phyloP scores from a whole-genome alignment of 1,140 invertebrate species.

The Trichogramma pretiosum region DNA sequence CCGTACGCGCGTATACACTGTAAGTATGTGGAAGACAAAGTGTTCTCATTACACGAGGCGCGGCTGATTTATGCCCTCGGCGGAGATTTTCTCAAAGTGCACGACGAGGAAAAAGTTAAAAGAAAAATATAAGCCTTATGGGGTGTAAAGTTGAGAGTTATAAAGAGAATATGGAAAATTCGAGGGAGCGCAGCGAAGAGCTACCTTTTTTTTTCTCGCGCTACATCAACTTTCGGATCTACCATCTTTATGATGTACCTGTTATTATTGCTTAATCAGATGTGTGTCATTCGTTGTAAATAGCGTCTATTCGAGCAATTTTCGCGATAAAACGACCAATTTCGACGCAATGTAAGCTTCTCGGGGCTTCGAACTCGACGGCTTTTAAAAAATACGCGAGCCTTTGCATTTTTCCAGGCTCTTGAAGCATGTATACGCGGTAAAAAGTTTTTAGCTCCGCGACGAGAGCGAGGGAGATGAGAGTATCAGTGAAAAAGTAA shows the following conservation, averaged over 20 bases:
- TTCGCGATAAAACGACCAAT: too few species aligned
- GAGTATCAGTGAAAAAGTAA: too few species aligned
- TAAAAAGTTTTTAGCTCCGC: constrained; percentile 2
- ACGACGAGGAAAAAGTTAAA: constrained; percentile 45
- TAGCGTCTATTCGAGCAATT: neutral
- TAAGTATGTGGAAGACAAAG: constrained; percentile 47
- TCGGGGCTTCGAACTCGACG: too few species aligned
- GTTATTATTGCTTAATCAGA: too few species aligned
- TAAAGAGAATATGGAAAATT: constrained; percentile 6
- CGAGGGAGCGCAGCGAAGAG: too few species aligned
- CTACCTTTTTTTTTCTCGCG: too few species aligned
- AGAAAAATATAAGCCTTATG: constrained; percentile 48
- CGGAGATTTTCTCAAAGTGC: constrained; percentile 30
- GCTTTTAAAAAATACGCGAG: neutral
- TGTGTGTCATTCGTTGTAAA: too few species aligned
- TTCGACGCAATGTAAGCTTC: too few species aligned
- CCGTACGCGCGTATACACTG: neutral
- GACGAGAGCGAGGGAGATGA: too few species aligned
- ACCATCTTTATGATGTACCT: too few species aligned
- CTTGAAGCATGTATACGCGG: neutral
- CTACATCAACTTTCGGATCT: too few species aligned
- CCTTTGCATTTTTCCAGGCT: constrained; percentile 10
- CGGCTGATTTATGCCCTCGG: constrained; percentile 41
- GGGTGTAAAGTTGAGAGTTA: constrained; percentile 38
- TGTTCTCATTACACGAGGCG: constrained; percentile 45